phyloP scores from a whole-genome alignment of 1,140 invertebrate species.

The Zeugodacus cucurbitae region DNA sequence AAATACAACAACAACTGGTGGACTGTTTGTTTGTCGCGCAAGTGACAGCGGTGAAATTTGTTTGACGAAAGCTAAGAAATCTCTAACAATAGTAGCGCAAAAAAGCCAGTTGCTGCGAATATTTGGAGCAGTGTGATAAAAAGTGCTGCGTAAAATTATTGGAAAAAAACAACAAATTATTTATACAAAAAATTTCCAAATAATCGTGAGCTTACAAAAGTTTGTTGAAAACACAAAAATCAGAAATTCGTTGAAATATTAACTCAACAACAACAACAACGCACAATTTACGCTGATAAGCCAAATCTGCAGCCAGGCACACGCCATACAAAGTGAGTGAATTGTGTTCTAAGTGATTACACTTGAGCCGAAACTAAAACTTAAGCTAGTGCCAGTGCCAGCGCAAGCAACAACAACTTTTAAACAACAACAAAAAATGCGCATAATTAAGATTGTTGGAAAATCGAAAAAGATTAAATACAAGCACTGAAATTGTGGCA shows the following conservation, averaged over 20 bases:
- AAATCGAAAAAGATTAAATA: not conserved
- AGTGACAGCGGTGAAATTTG: conserved; percentile 32
- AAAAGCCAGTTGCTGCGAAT: conserved; percentile 18
- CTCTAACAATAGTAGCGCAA: not conserved
- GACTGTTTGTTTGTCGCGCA: not conserved
- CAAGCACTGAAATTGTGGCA: not conserved
- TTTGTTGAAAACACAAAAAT: not conserved
- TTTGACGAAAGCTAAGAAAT: not conserved
- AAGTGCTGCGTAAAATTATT: not conserved
- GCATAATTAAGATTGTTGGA: not conserved
- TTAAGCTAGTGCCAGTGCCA: not conserved
- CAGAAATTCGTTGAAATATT: not conserved
- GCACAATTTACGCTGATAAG: not conserved
- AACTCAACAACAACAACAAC: not conserved
- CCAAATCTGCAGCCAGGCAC: not conserved
- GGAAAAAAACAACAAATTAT: not conserved
- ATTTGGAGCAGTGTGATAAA: conserved; percentile 2
- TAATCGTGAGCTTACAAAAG: not conserved
- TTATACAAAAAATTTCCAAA: not conserved
- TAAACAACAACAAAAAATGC: not conserved
- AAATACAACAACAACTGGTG: not conserved
- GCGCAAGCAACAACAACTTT: not conserved
- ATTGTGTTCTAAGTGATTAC: not conserved
- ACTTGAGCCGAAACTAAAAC: not conserved
- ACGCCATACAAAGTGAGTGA: not conserved